Base-by-base conservation (phyloP, 2,113 vertebrate genomes). In the Macquaria australasica region DNA sequence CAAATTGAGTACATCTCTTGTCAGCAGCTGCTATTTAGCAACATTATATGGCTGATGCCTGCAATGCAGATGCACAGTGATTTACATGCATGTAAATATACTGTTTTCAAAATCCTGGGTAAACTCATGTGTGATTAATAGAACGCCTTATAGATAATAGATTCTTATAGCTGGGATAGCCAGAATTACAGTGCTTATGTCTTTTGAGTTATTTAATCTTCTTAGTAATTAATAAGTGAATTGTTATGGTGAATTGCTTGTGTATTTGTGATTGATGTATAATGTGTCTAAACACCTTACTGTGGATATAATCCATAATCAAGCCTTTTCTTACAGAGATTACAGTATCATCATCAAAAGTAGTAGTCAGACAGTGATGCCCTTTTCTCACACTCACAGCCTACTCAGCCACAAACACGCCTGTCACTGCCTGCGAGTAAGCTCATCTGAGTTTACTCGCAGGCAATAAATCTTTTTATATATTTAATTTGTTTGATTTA, bases 401-500 rank as follows among this genome's bases (percentile, higher is more conserved):
- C 8, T 72, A 23, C 53, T 74, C 68, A 23, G 23, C 73, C 53
- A 64, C 50, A 28, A 73, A 78, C 67, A 64, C 7, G 59, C 14
- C 48, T 56, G 80, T 73, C 62, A 64, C 25, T 34, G 28, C 37
- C 41, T 50, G 81, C 77, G 56, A 3, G 50, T 59, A 66, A 70
- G 58, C 73, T 79, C 70, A 43, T 83, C n/a, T 8, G 23, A 79
- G 77, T 85, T 89, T 72, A 31, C 28, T 31, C 28, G 28, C 28
- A 31, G 28, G 28, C 63, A 77, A 72, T 88, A 89, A 91, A 88
- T 87, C 87, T 91, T 58, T 25, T 68, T 41, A 90, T 88, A 69
- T 82, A 73, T 83, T 85, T 87, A 82, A 90, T 90, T 88, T 86
- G 82, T 85, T 92, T 77, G 67, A 88, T 87, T 90, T 91, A 88